These are phyloP conservation scores for Trimorus sp. DNA, from an alignment of 2,888 invertebrate genomes.

Conservation along the genomic window DNA sequence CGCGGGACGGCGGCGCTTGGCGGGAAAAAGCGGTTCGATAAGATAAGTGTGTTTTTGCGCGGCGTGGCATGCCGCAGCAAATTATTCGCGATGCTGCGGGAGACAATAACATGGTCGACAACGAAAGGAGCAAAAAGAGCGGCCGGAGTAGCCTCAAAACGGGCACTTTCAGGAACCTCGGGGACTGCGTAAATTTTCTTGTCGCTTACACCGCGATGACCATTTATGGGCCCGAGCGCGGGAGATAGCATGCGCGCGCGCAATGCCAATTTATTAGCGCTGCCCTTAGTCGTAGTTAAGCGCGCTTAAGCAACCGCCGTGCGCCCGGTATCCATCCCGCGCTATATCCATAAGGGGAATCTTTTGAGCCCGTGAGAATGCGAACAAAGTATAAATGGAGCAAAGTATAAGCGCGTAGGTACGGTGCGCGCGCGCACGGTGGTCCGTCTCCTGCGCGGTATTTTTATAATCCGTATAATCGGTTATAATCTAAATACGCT, in stretches of 20 bases:
- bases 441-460: conserved; percentile 51
- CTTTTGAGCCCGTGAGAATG: conserved; percentile 75
- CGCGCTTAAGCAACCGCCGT: conserved; percentile 70
- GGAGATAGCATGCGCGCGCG: conserved; percentile 72
- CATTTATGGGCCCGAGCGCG: conserved; percentile 73
- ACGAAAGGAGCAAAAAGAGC: conserved; percentile 42
- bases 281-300: conserved; percentile 78
- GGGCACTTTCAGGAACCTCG: conserved; percentile 70
- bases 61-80: conserved; percentile 50
- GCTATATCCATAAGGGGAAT: conserved; percentile 73
- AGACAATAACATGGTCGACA: conserved; percentile 61
- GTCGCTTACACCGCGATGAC: conserved; percentile 70
- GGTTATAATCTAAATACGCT: conserved; percentile 13
- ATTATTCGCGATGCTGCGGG: conserved; percentile 58
- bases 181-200: conserved; percentile 74
- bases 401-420: conserved; percentile 62
- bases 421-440: conserved; percentile 61
- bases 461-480: conserved; percentile 59
- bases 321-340: conserved; percentile 64
- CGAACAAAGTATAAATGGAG: conserved; percentile 75
- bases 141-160: conserved; percentile 67
- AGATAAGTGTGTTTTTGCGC: conserved; percentile 41
- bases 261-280: conserved; percentile 79
- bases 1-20: too few relatives aligned
- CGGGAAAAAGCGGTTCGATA: conserved; percentile 20